Percentiles rank a stretch among this genome's conserved stretches.
phyloP scores from a whole-genome alignment of 2,888 invertebrate species.

The Epirrhoe alternata region DNA sequence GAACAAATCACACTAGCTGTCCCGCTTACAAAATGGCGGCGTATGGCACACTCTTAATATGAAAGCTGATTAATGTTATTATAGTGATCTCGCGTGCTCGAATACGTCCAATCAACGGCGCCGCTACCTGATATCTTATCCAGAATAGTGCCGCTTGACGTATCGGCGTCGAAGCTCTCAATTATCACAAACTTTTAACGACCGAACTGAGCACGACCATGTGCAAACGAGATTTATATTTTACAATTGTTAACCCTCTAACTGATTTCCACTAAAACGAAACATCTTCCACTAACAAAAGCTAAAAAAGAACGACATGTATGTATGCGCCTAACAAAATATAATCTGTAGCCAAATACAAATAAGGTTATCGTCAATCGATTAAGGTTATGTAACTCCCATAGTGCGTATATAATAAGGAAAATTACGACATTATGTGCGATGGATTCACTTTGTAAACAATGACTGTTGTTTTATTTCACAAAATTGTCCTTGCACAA shows the following conservation, averaged over 20 bases:
- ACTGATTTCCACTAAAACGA: too few relatives aligned
- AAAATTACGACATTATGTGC: background rate
- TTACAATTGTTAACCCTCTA: background rate
- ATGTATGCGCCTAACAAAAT: background rate
- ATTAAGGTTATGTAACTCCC: background rate
- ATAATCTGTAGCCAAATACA: background rate
- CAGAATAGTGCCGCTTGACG: background rate
- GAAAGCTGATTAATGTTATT: slow-evolving; percentile 4
- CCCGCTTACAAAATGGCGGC: too few relatives aligned
- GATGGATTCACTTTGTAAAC: background rate
- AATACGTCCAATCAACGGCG: slow-evolving; percentile 4
- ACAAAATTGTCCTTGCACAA: slow-evolving; percentile 50
- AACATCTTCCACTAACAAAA: too few relatives aligned
- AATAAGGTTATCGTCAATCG: background rate
- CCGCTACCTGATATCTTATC: slow-evolving; percentile 10
- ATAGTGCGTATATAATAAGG: background rate
- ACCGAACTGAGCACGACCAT: background rate
- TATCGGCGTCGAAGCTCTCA: slow-evolving; percentile 5
- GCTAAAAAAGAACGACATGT: too few relatives aligned
- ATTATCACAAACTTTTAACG: background rate
- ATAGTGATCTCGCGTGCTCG: slow-evolving; percentile 4
- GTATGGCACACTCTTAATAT: too few relatives aligned
- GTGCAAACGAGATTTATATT: background rate
- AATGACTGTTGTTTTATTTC: background rate
- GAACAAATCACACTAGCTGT: too few relatives aligned